Conservation (phyloP, 2,888 invertebrate genomes). For the Andricus quercusramuli region DNA sequence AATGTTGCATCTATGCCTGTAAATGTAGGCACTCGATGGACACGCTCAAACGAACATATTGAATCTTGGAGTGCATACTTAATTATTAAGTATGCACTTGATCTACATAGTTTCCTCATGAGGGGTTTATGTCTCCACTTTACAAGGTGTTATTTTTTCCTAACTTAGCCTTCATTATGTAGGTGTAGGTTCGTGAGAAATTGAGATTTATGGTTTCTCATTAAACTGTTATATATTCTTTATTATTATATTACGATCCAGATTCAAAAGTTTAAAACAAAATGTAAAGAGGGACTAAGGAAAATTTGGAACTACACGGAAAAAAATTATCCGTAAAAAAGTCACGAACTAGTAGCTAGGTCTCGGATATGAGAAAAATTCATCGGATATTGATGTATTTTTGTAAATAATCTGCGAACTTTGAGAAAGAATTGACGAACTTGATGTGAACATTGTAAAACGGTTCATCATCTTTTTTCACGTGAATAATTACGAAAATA, state of each 20-base stretch:
- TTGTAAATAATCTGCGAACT: no score
- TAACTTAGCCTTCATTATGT: conserved; percentile 1
- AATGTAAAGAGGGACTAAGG: no score
- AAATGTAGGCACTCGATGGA: conserved; percentile 12
- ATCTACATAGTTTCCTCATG: conserved; percentile 34
- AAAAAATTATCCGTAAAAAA: no score
- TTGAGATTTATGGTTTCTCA: not conserved
- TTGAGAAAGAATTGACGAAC: no score
- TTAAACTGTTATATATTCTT: not conserved
- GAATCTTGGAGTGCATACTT: conserved; percentile 27
- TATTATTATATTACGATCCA: not conserved
- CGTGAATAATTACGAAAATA: no score
- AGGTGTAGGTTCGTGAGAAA: conserved; percentile 13
- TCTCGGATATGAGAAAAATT: no score
- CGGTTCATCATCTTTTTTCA: no score
- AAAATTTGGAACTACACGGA: no score
- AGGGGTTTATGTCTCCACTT: not conserved
- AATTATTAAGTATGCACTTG: conserved; percentile 31
- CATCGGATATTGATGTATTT: no score
- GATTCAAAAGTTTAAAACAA: no score
- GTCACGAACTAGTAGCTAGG: no score
- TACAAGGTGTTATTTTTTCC: conserved; percentile 20
- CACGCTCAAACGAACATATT: conserved; percentile 33
- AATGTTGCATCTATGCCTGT: conserved; percentile 12
- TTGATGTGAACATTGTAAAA: no score